phyloP scores from a whole-genome alignment of 2,113 vertebrate genomes.

The Scatophagus argus region DNA sequence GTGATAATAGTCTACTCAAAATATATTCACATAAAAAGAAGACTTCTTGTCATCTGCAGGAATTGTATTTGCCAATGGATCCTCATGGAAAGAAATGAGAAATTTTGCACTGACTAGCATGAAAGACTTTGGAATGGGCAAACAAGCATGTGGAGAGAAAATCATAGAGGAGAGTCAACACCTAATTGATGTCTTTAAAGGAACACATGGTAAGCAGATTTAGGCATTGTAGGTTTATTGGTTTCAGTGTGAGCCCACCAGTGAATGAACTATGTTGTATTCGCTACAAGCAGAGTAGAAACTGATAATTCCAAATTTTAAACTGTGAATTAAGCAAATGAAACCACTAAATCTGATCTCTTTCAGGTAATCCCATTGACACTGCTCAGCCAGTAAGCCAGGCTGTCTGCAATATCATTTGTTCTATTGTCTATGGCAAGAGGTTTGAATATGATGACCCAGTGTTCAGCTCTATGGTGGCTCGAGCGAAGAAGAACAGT shows the following conservation, averaged over 20 bases:
- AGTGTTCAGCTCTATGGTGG: slow-evolving; percentile 49
- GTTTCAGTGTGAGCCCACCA: background rate
- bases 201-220: slow-evolving; percentile 59
- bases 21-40: no score
- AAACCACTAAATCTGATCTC: background rate
- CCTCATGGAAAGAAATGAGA: slow-evolving; percentile 73
- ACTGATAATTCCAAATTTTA: background rate
- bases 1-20: no score
- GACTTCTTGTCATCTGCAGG: slow-evolving; percentile 33
- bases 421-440: slow-evolving; percentile 48
- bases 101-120: slow-evolving; percentile 65
- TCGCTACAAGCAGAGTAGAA: background rate
- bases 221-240: background rate
- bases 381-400: slow-evolving; percentile 34
- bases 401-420: slow-evolving; percentile 55
- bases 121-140: slow-evolving; percentile 75
- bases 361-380: slow-evolving; percentile 59
- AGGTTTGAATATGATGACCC: slow-evolving; percentile 64
- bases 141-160: slow-evolving; percentile 60
- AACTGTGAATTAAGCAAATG: background rate
- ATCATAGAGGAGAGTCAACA: slow-evolving; percentile 61
- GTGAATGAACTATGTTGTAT: background rate
- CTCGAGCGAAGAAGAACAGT: slow-evolving; percentile 6
- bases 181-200: slow-evolving; percentile 56
- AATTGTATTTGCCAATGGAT: slow-evolving; percentile 66